Evolutionary conservation across 2,797 vertebrate species (phyloP).

Genomic region (Paguma larvata): DNA sequence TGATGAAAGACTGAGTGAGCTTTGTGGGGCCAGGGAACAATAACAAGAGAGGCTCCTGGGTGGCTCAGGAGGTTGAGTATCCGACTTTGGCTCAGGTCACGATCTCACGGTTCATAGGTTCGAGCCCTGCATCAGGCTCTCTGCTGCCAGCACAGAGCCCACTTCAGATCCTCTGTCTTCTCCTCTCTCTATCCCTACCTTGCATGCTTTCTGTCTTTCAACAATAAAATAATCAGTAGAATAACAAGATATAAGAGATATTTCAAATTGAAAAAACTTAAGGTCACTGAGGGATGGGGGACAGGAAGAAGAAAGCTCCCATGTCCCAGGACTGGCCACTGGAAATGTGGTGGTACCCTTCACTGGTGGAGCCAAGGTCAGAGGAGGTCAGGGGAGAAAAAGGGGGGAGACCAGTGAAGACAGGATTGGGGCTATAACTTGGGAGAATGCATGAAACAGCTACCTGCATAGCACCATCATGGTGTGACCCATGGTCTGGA

Average conservation of each 20-base stretch:
- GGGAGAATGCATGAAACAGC: background rate
- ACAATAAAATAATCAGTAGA: background rate
- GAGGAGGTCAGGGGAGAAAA: background rate
- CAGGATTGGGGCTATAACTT: background rate
- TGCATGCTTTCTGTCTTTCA: no score
- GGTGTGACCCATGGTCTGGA: background rate
- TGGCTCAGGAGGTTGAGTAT: no score
- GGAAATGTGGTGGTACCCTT: rapidly evolving
- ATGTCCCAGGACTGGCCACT: rapidly evolving
- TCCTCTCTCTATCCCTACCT: no score
- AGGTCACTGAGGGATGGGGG: background rate
- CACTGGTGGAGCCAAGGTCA: background rate
- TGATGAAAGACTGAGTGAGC: background rate
- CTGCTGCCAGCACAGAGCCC: no score
- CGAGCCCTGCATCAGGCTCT: no score
- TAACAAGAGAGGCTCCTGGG: background rate
- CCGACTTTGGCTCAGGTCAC: no score
- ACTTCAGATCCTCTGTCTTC: no score
- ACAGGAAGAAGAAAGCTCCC: background rate
- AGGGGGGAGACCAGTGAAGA: background rate
- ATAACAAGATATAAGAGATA: background rate
- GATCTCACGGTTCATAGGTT: no score
- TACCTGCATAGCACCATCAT: background rate
- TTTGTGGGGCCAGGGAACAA: background rate
- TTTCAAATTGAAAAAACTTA: background rate